phyloP scores from a whole-genome alignment of 2,797 vertebrate genomes.

The Apodemus agrarius region DNA sequence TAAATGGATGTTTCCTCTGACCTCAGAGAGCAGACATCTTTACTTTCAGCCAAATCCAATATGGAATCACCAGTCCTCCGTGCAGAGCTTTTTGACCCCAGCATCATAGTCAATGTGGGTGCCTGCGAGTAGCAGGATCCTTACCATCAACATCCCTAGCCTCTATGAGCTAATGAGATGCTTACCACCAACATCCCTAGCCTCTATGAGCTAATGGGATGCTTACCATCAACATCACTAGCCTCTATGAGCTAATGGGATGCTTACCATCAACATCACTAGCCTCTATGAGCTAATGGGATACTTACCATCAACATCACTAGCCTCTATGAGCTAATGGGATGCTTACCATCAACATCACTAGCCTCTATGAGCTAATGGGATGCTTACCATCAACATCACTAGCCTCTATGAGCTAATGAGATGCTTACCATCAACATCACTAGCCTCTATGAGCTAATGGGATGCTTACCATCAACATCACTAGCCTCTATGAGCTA shows the following conservation, averaged over 20 bases:
- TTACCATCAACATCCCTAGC: neutral
- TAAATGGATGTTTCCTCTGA: neutral
- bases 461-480: neutral
- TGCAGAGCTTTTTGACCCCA: neutral
- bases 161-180: neutral
- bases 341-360: too few species aligned
- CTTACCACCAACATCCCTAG: neutral
- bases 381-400: neutral
- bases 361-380: neutral
- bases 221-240: too few species aligned
- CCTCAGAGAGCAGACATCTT: neutral
- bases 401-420: neutral
- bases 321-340: neutral
- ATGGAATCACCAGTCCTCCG: neutral
- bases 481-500: too few species aligned
- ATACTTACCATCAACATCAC: too few species aligned
- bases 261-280: too few species aligned
- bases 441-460: neutral
- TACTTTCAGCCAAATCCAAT: neutral
- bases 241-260: too few species aligned
- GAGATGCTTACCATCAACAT: neutral
- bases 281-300: too few species aligned
- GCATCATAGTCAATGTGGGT: neutral
- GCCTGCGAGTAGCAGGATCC: neutral
- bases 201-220: neutral